These are phyloP conservation scores for Listronotus oregonensis DNA, from an alignment of 1,140 invertebrate species.

Conservation along the genomic window DNA sequence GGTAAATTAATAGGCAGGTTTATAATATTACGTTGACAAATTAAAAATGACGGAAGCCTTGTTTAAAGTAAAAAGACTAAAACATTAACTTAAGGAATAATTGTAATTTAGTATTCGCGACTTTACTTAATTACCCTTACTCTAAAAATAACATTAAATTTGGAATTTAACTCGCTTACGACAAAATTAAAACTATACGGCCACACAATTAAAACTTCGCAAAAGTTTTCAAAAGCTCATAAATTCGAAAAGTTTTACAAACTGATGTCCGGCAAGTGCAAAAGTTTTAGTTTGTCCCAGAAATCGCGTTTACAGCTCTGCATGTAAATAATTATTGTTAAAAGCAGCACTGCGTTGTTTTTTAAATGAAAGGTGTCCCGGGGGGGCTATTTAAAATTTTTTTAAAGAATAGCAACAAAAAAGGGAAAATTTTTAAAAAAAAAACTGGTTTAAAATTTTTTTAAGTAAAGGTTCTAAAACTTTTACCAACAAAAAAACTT, in stretches of 20 bases:
- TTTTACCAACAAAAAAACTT: too few relatives aligned
- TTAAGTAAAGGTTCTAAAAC: too few relatives aligned
- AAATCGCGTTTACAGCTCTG: not conserved
- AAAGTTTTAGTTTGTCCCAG: slow-evolving; percentile 12
- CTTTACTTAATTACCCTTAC: too few relatives aligned
- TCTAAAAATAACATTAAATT: too few relatives aligned
- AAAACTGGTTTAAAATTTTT: too few relatives aligned
- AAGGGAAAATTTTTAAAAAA: too few relatives aligned
- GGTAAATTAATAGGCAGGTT: too few relatives aligned
- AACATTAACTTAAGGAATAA: too few relatives aligned
- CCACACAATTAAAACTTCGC: slow-evolving; percentile 12
- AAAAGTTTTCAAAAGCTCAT: slow-evolving; percentile 4
- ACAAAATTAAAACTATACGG: slow-evolving; percentile 14
- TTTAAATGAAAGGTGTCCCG: not conserved
- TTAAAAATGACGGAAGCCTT: too few relatives aligned
- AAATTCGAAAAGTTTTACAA: slow-evolving; percentile 9
- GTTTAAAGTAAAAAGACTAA: too few relatives aligned
- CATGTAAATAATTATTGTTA: slow-evolving; percentile 18
- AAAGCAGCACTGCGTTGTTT: not conserved
- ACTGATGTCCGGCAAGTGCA: slow-evolving; percentile 8
- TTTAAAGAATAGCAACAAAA: not conserved
- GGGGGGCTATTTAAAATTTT: not conserved
- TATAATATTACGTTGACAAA: too few relatives aligned
- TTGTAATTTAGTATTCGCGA: too few relatives aligned
- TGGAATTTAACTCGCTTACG: not conserved